Evolutionary conservation across 2,113 vertebrate genomes (phyloP), one percentile per base, ranked within the genome.

Genomic region (Sigmodon hispidus): DNA sequence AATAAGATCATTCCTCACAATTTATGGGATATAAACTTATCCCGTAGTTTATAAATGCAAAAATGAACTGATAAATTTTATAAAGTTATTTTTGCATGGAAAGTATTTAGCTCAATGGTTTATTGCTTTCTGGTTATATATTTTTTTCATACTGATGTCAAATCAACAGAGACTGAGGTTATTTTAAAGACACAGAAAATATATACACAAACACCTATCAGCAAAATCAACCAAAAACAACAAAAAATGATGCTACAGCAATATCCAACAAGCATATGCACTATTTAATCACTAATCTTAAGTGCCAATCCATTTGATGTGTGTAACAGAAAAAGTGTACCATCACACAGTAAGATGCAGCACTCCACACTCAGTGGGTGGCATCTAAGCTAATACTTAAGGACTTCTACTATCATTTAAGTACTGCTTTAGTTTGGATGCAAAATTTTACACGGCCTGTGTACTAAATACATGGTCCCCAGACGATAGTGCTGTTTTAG

Each of bases 151-250:
- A 73, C 9, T 94, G 45, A 89, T n/a, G 70, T 34, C 43, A 91
- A 91, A 94, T 87, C n/a, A 83, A 67, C 19, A 69, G 34, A 86
- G 76, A 88, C 6, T 92, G 12, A 88, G 90, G 88, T 90, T 88
- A 69, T 93, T 90, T 57, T 73, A 90, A 36, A 36, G 3, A 91
- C 17, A 73, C 0, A 91, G 34, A 94, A 76, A 3, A 91, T 21
- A 72, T 21, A 72, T 9, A 76, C 22, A 89, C 22, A 88, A 57
- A 76, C 19, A 69, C 7, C 36, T 24, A 89, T 19, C 22, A 48
- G 65, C 7, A 88, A 93, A 80, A 21, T 48, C 67, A 93, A 95
- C 72, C 34, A 85, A 12, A 34, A 75, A 24, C 26, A 40, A 83
- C 22, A 13, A 65, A 65, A 59, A 67, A 12, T 70, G 43, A 87